Conservation (phyloP, 37 sponge, comb jelly and placozoan species). For the Axinella damicornis region DNA sequence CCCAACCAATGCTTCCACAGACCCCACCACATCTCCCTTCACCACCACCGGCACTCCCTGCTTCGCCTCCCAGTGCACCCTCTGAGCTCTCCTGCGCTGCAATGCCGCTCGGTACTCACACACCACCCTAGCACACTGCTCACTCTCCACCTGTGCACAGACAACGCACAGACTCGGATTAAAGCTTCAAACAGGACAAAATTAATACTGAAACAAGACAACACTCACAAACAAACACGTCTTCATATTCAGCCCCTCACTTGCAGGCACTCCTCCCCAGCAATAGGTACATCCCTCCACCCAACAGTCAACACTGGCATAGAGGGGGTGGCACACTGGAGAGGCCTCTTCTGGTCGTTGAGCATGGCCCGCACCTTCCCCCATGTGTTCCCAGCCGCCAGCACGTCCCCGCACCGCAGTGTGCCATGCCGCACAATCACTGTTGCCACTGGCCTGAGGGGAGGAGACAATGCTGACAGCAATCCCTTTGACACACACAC, state of each 20-base stretch:
- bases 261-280: constrained; percentile 76
- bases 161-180: not conserved
- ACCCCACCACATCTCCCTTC: constrained; percentile 79
- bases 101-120: not conserved
- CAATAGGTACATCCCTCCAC: constrained; percentile 74
- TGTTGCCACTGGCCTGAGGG: constrained; percentile 69
- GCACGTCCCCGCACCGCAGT: constrained; percentile 51
- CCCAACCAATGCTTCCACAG: constrained; percentile 67
- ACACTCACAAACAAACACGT: too few species aligned
- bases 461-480: not conserved
- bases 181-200: not conserved
- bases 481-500: not conserved
- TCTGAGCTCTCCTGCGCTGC: too few species aligned
- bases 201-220: not conserved
- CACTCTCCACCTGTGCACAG: constrained; percentile 18
- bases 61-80: not conserved
- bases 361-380: constrained; percentile 66
- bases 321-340: constrained; percentile 65
- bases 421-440: constrained; percentile 78
- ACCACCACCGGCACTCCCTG: constrained; percentile 30
- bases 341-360: constrained; percentile 24
- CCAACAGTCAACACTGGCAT: constrained; percentile 77
- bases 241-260: too few species aligned
- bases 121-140: constrained; percentile 3
- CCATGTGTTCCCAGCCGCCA: constrained; percentile 73